Conservation (phyloP, 2,113 vertebrate genomes). For the Pyxicephalus adspersus region DNA sequence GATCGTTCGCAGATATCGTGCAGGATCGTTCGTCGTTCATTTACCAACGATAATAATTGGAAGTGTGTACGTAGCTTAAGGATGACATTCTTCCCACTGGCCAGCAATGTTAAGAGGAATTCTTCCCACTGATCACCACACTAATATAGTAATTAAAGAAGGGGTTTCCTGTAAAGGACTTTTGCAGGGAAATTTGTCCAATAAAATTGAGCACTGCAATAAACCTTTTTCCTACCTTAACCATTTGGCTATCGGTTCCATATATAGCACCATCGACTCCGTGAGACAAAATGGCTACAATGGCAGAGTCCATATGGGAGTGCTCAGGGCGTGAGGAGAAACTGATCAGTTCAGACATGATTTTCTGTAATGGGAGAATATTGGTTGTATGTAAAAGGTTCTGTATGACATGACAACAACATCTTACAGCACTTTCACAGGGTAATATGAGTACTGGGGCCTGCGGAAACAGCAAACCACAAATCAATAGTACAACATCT, state of each 20-base stretch:
- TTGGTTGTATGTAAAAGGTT: background rate
- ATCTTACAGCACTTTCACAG: background rate
- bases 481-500: background rate
- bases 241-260: constrained; percentile 85
- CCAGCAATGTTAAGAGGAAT: too few species aligned
- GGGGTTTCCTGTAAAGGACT: too few species aligned
- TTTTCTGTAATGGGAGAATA: constrained; percentile 72
- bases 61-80: too few species aligned
- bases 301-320: constrained; percentile 78
- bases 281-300: constrained; percentile 91
- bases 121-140: too few species aligned
- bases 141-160: too few species aligned
- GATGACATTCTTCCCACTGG: too few species aligned
- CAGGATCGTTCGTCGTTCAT: too few species aligned
- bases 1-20: too few species aligned
- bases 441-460: background rate
- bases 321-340: constrained; percentile 79
- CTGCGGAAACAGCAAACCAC: background rate
- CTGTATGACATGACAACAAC: background rate
- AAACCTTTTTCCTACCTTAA: constrained; percentile 74
- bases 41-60: too few species aligned
- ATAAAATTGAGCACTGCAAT: too few species aligned
- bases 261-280: constrained; percentile 92
- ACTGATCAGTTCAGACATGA: constrained; percentile 79
- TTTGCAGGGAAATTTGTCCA: too few species aligned